Conservation (phyloP, 2,113 vertebrate genomes). For the Sciurus niger region DNA sequence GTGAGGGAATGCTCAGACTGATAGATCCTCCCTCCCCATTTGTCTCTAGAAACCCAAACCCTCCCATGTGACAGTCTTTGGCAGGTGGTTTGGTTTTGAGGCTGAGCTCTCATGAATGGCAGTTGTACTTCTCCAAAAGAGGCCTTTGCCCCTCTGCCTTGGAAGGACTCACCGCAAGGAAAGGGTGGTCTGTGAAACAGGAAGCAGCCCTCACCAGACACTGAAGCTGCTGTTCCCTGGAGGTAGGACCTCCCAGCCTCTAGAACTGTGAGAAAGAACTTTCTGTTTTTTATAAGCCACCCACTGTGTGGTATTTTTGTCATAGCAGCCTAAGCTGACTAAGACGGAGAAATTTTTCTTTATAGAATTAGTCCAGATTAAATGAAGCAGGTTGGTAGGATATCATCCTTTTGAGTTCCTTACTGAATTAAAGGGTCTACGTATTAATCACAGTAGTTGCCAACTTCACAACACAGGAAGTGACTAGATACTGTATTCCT, state of each 20-base stretch:
- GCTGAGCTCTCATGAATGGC: neutral
- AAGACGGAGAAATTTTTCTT: neutral
- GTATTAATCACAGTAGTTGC: neutral
- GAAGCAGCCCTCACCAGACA: too few relatives aligned
- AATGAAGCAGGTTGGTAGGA: neutral
- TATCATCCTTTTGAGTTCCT: neutral
- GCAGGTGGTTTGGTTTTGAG: neutral
- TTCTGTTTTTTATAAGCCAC: neutral
- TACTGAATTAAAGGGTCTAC: neutral
- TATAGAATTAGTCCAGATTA: neutral
- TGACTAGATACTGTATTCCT: neutral
- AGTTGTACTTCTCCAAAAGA: neutral
- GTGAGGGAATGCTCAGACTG: neutral
- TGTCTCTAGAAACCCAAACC: neutral
- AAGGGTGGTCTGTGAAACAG: neutral
- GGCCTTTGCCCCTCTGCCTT: neutral
- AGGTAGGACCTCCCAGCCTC: neutral
- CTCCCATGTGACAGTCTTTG: neutral
- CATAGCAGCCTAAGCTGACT: neutral
- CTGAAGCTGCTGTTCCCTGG: neutral
- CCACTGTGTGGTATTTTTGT: neutral
- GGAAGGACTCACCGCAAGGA: neutral
- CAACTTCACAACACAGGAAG: neutral
- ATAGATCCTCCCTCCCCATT: neutral
- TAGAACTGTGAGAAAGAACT: neutral